Evolutionary conservation across 1,140 invertebrate species (phyloP).

Genomic region (Lasioglossum baleicum): DNA sequence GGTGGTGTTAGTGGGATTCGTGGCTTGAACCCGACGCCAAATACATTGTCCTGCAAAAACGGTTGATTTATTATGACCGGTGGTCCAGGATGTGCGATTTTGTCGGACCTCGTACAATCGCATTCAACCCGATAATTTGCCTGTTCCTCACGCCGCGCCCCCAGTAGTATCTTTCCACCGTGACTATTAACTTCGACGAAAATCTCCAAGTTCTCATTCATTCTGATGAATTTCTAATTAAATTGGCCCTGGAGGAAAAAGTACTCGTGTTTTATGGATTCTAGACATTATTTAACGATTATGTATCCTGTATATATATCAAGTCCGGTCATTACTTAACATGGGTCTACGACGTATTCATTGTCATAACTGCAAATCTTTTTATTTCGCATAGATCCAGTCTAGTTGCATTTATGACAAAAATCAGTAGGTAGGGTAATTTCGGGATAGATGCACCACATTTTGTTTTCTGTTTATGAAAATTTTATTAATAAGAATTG

Average conservation of each 20-base stretch:
- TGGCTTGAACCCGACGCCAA: constrained; percentile 70
- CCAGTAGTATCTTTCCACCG: constrained; percentile 37
- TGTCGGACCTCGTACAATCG: constrained; percentile 67
- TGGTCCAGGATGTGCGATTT: constrained; percentile 67
- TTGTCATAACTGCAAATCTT: too few relatives aligned
- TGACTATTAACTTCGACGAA: constrained; percentile 10
- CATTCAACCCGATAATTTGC: constrained; percentile 68
- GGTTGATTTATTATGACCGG: constrained; percentile 74
- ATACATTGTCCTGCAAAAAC: constrained; percentile 74
- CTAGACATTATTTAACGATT: not conserved
- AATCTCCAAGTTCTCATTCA: not conserved
- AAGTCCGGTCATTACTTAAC: too few relatives aligned
- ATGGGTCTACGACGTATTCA: too few relatives aligned
- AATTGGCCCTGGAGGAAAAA: not conserved
- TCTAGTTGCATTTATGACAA: too few relatives aligned
- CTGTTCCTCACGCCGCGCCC: constrained; percentile 31
- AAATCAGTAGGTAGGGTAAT: too few relatives aligned
- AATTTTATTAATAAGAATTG: too few relatives aligned
- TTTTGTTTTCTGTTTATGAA: too few relatives aligned
- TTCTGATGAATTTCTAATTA: not conserved
- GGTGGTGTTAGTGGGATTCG: constrained; percentile 72
- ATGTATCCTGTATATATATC: too few relatives aligned
- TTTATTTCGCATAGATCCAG: too few relatives aligned
- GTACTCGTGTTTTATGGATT: not conserved
- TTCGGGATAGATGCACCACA: too few relatives aligned